Base-by-base conservation (phyloP, 2,113 vertebrate species). In the Xyrauchen texanus region DNA sequence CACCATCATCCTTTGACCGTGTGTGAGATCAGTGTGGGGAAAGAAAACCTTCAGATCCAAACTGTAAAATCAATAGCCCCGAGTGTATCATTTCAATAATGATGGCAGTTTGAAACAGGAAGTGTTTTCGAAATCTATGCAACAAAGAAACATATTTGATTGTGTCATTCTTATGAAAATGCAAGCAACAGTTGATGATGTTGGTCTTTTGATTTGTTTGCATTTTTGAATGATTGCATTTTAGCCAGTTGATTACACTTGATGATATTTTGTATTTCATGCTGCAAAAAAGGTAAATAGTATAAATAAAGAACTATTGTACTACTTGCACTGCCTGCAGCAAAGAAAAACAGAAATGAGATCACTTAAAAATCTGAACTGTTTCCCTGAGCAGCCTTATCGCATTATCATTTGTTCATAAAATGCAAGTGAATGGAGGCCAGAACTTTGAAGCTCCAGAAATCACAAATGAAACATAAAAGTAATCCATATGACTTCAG, bases 101-200 rank as follows among this genome's bases (percentile, higher is more conserved):
- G 45, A 70, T 64, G 66, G 77, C n/a, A 10, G 64, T 64, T 49
- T 52, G 34, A 21, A 46, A 76, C 57, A 83, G 51, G 66, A 79
- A 76, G 72, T 12, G 7, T n/a, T 64, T 45, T 47, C 76, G 8
- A 67, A 78, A 58, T 66, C 8, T 11, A 11, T 45, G 49, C 63
- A 70, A 68, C 74, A 61, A 11, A 63, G 9, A 66, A 49, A 42
- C 21, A 76, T 1, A 34, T 34, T 34, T 3, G 21, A 34, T 53
- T 76, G 45, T 51, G n/a, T 52, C 13, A 16, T 15, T 7, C 46
- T 46, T 68, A 7, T 4, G 34, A 75, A 53, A 77, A 47, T 63
- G 65, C 49, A 11, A 5, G 6, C 53, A 53, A 61, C 53, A 49
- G 16, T 11, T 76, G 13, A 65, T 67, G n/a, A 60, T 47, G 11